phyloP scores from a whole-genome alignment of 2,888 invertebrate species.

The Coelinius sp. region DNA sequence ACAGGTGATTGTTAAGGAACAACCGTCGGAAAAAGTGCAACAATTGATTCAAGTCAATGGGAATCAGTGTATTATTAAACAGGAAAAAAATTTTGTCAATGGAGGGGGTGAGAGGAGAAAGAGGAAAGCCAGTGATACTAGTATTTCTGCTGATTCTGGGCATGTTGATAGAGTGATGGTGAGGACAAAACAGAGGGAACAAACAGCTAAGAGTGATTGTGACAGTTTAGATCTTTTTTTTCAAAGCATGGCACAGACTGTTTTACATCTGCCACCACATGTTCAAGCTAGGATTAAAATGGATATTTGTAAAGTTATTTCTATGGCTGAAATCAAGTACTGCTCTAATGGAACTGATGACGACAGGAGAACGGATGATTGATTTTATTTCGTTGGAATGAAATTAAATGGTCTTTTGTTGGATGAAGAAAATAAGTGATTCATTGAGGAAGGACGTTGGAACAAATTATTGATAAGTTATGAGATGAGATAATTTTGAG shows the following conservation, averaged over 20 bases:
- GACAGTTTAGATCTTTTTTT: conserved; percentile 63
- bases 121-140: background rate
- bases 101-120: background rate
- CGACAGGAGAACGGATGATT: background rate
- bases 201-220: conserved; percentile 15
- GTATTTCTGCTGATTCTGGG: background rate
- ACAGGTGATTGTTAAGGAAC: background rate
- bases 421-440: too few relatives aligned
- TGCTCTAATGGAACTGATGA: conserved; percentile 27
- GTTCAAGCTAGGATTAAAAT: conserved; percentile 65
- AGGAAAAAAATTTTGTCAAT: conserved; percentile 10
- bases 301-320: conserved; percentile 65
- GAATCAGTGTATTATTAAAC: background rate
- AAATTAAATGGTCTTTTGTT: too few relatives aligned
- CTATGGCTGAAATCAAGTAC: conserved; percentile 60
- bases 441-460: background rate
- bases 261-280: conserved; percentile 60
- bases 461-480: too few relatives aligned
- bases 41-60: conserved; percentile 7
- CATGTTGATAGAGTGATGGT: background rate
- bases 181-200: background rate
- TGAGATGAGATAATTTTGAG: too few relatives aligned
- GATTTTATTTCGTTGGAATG: too few relatives aligned
- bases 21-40: background rate
- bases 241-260: conserved; percentile 64